Percentiles rank a stretch among this genome's conserved stretches.
Evolutionary conservation across 2,113 vertebrate genomes (phyloP).

Genomic region (Eudyptes chrysolophus): DNA sequence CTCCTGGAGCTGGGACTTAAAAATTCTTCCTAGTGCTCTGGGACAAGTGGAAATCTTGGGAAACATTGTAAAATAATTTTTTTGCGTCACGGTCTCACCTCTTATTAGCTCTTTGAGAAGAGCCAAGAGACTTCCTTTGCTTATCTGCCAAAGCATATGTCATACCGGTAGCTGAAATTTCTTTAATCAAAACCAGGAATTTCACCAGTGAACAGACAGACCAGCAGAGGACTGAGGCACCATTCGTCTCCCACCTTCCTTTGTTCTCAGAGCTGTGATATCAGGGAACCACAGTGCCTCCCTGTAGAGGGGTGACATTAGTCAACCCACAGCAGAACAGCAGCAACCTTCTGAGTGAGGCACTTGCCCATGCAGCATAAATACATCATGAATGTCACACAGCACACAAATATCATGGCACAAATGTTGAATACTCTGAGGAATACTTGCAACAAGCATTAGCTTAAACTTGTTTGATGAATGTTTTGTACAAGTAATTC

Average conservation of each 20-base stretch:
- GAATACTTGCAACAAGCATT: constrained; percentile 8
- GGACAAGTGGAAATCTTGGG: neutral
- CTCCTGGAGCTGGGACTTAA: neutral
- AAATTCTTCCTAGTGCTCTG: neutral
- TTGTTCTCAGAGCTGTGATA: neutral
- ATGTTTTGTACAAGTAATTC: constrained; percentile 7
- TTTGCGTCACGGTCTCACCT: neutral
- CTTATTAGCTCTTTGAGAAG: neutral
- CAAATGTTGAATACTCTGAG: neutral
- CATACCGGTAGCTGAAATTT: neutral
- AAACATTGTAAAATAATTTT: neutral
- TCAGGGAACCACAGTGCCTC: neutral
- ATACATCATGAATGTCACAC: neutral
- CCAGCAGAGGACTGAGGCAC: neutral
- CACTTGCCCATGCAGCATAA: neutral
- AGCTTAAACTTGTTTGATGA: neutral
- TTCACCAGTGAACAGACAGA: neutral
- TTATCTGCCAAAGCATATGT: neutral
- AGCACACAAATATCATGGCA: neutral
- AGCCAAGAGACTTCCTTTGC: neutral
- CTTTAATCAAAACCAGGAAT: neutral
- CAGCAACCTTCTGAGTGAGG: neutral
- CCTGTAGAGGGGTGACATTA: neutral
- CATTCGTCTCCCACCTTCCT: neutral
- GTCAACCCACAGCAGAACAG: neutral